A percentile compares a stretch with the other conserved stretches of the same genome.
phyloP scores from a whole-genome alignment of 2,888 invertebrate species.

The Subacronicta megacephala region DNA sequence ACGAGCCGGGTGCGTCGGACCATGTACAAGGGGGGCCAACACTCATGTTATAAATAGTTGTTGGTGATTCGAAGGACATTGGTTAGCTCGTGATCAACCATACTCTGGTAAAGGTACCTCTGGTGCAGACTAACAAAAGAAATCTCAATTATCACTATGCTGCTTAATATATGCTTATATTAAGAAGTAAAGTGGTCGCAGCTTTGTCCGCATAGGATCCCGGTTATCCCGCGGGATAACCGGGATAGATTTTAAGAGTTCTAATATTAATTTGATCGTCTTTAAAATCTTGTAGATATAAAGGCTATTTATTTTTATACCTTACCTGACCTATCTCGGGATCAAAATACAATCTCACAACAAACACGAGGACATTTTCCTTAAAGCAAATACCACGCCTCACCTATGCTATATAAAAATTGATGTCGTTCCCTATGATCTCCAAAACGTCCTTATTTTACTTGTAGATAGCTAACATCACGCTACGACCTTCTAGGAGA shows the following conservation, averaged over 20 bases:
- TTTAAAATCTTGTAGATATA: neutral
- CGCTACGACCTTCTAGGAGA: too few species aligned
- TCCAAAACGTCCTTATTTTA: too few species aligned
- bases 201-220: too few species aligned
- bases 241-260: too few species aligned
- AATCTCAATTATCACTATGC: too few species aligned
- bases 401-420: too few species aligned
- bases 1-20: conserved; percentile 39
- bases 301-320: neutral
- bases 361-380: conserved; percentile 22
- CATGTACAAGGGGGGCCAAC: conserved; percentile 49
- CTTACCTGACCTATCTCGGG: conserved; percentile 27
- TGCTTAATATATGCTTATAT: too few species aligned
- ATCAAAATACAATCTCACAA: conserved; percentile 11
- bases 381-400: conserved; percentile 19
- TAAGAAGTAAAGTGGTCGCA: too few species aligned
- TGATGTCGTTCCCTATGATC: too few species aligned
- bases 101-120: neutral
- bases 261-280: neutral
- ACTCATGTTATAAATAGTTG: conserved; percentile 51
- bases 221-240: too few species aligned
- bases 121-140: too few species aligned
- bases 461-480: too few species aligned
- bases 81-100: conserved; percentile 12
- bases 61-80: conserved; percentile 41